Evolutionary conservation across 2,113 vertebrate genomes (phyloP), one percentile per base, ranked within the genome.

Genomic region (Istiophorus platypterus): DNA sequence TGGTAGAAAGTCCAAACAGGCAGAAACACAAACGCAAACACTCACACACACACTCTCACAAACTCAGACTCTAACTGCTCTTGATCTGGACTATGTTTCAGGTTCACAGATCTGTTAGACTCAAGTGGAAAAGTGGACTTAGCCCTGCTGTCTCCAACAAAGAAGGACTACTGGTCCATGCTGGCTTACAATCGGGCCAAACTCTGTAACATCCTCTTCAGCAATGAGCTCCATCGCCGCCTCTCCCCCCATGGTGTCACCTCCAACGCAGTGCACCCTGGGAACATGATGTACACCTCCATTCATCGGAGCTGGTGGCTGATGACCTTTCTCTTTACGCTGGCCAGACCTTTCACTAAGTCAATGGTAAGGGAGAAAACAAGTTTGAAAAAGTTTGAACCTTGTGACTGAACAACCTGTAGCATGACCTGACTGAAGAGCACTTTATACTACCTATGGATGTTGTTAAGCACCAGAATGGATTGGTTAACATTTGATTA

Each of bases 161-260:
- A 95, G 90, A 96, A 95, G 45, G 95, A 97, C 4, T 99, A 98
- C 58, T 99, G 98, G 98, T 97, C 98, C 73, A 97, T 99, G 96
- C 58, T 99, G 93, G 97, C 98, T 20, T 99, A 99, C 93, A 99
- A 99, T 78, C 95, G 97, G 20, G 97, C 98, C 91, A 99, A 99
- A 69, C 97, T 99, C 63, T 99, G 98, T 90, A 99, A 97, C 84
- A 81, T 99, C 72, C 96, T 99, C 9, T 97, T 99, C 94, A 98
- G 97, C 91, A 96, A 89, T 0, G 97, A 99, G 94, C 96, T 99
- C 29, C 95, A 99, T 89, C 96, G 96, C 0, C 98, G 97, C 65
- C 96, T 99, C 8, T 96, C 97, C 1, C 95, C 97, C 0, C 84
- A 95, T 0, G 97, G 98, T 5, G 95, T 99, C 90, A 97, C 96